Evolutionary conservation across 2,888 invertebrate species (phyloP), one percentile per base, ranked within the genome.

Genomic region (Dicycla oo): DNA sequence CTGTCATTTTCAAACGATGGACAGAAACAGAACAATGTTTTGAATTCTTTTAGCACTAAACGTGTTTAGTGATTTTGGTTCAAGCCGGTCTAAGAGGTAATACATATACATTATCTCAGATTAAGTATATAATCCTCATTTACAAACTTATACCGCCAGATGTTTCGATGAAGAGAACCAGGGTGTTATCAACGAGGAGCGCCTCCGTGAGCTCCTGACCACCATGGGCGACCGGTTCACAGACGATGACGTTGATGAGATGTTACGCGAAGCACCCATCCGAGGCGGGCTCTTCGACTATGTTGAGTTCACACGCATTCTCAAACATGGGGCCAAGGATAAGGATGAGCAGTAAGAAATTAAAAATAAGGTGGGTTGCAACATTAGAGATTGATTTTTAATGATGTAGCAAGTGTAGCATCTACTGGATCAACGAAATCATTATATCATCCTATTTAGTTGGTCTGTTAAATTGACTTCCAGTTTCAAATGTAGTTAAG

Each of bases 311-410:
- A 99, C 99, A 49, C 98, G 99, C 90, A 99, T 99, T 91, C 97
- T 99, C 87, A 99, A 99, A 93, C 99, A 99, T 89, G 99, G 99
- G 63, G 99, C 99, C 89, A 99, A 99, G 95, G 99, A 99, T 87
- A 99, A 99, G 94, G 99, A 99, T 94, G 99, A 99, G 91, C 98
- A 98, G 95, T 98, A 97, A 95, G 73, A 13, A 43, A 54, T 62
- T 23, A 34, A 43, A 53, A 34, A 45, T 53, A 30, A 51, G 78
- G 84, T 81, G 82, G 86, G 83, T 86, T 74, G 79, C 63, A 58
- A 80, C 68, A 73, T 82, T 84, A 73, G 73, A 80, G 67, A 66
- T 70, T 62, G 67, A 71, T 73, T 67, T 26, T 51, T 62, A 61
- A 47, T 62, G 57, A 69, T 69, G 47, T 68, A 58, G 60, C 20